These are phyloP conservation scores for Dinoponera quadriceps DNA, from an alignment of 1,140 invertebrate species.

Conservation along the genomic window DNA sequence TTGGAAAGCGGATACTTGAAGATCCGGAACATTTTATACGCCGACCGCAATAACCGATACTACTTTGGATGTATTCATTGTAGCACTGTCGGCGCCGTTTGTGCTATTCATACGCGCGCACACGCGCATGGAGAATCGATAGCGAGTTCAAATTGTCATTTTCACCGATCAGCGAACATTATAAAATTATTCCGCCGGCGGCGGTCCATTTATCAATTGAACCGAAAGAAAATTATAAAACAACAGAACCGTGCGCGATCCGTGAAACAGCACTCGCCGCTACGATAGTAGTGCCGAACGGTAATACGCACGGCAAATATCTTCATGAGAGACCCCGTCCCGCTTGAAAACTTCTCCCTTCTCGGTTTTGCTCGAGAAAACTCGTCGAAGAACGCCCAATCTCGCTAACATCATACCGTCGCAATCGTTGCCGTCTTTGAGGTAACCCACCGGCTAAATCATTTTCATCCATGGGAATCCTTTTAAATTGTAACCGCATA, in stretches of 20 bases:
- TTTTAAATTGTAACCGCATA: too few relatives aligned
- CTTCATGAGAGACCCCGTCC: not conserved
- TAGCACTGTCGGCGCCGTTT: not conserved
- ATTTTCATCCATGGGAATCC: too few relatives aligned
- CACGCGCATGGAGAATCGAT: not conserved
- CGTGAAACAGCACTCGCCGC: constrained; percentile 30
- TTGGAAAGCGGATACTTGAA: not conserved
- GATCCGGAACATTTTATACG: not conserved
- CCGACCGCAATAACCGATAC: not conserved
- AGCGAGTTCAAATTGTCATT: constrained; percentile 21
- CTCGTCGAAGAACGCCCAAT: constrained; percentile 5
- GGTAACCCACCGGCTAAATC: too few relatives aligned
- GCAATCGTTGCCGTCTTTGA: too few relatives aligned
- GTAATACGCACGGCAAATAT: constrained; percentile 43
- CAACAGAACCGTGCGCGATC: not conserved
- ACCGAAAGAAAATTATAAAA: constrained; percentile 32
- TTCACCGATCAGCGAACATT: not conserved
- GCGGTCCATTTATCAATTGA: constrained; percentile 16
- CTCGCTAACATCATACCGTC: not conserved
- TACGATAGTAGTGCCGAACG: not conserved
- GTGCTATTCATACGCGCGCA: not conserved
- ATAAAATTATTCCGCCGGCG: constrained; percentile 20
- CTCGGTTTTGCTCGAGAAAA: constrained; percentile 28
- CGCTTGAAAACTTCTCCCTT: constrained; percentile 6
- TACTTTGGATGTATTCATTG: not conserved